phyloP scores from a whole-genome alignment of 1,140 invertebrate species.

The Carcinoscorpius rotundicauda region DNA sequence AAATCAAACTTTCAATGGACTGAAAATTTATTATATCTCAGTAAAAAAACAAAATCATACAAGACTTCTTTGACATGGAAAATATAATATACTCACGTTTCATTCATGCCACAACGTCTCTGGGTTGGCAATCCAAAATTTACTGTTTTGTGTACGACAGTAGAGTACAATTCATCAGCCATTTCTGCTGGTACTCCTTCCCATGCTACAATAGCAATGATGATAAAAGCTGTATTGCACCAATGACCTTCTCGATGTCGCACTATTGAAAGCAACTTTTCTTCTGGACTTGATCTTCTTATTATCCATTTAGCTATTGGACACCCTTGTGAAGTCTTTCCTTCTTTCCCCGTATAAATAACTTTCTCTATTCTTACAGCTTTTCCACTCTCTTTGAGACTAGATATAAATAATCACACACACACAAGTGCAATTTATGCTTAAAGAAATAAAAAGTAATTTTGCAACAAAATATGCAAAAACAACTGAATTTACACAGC shows the following conservation, averaged over 20 bases:
- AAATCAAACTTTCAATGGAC: no score
- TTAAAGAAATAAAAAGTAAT: no score
- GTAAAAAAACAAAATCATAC: no score
- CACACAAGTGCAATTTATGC: no score
- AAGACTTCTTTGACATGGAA: no score
- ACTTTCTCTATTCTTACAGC: constrained; percentile 87
- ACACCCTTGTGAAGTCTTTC: constrained; percentile 86
- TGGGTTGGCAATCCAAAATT: constrained; percentile 30
- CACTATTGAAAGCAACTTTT: constrained; percentile 80
- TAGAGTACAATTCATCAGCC: constrained; percentile 72
- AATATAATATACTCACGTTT: constrained; percentile 28
- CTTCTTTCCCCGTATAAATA: constrained; percentile 87
- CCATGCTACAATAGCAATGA: constrained; percentile 84
- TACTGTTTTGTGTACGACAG: constrained; percentile 72
- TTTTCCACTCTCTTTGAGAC: neutral
- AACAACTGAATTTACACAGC: no score
- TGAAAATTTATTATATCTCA: no score
- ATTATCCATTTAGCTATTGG: constrained; percentile 96
- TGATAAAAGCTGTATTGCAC: constrained; percentile 74
- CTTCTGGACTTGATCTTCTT: constrained; percentile 63
- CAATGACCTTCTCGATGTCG: constrained; percentile 71
- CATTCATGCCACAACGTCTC: constrained; percentile 36
- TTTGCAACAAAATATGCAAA: no score
- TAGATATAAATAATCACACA: no score
- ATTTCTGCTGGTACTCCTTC: constrained; percentile 60